Conservation (phyloP, 2,797 vertebrate genomes). For the Xiphorhynchus erythropygius region DNA sequence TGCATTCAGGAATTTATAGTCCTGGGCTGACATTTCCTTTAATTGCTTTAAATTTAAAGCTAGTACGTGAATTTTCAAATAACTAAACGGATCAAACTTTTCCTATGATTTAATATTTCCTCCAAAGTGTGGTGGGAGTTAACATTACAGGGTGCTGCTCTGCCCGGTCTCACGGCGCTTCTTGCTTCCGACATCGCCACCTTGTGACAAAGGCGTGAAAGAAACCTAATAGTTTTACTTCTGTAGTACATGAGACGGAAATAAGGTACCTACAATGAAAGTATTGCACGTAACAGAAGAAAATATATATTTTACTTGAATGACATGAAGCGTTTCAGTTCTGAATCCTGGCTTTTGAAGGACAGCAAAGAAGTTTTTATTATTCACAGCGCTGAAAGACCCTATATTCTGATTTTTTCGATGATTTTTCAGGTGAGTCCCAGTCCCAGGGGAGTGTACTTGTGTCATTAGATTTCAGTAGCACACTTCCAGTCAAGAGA, state of each 20-base stretch:
- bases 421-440: background rate
- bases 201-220: slow-evolving; percentile 8
- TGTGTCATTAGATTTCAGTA: background rate
- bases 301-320: background rate
- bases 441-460: background rate
- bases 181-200: slow-evolving; percentile 20
- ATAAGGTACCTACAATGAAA: background rate
- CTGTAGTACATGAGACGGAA: accelerated
- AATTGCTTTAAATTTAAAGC: background rate
- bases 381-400: background rate
- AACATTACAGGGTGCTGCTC: background rate
- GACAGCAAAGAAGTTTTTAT: background rate
- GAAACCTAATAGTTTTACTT: background rate
- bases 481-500: background rate
- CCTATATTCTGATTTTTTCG: background rate
- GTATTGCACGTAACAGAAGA: background rate
- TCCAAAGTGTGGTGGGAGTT: background rate
- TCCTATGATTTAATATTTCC: background rate
- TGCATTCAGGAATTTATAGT: background rate
- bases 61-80: background rate
- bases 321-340: background rate
- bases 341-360: background rate
- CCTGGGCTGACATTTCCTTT: background rate
- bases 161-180: background rate
- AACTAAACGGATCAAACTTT: background rate